A percentile compares a stretch with the other conserved stretches of the same genome.
Conservation (phyloP, 2,797 vertebrate genomes). For the Otolemur crassicaudatus region DNA sequence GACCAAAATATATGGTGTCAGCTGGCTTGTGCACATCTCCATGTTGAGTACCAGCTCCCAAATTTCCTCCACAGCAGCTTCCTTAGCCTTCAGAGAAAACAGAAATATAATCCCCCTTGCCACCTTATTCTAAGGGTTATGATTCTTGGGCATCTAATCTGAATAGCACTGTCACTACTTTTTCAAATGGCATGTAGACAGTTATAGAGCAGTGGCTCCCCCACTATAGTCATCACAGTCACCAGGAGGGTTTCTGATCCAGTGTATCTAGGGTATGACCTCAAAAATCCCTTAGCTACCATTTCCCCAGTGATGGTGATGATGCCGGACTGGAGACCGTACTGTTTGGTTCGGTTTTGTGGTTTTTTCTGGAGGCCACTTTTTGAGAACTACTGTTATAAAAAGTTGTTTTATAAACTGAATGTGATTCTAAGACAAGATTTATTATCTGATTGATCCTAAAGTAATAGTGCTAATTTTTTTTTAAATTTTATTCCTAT, state of each 20-base stretch:
- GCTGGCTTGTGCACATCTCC: not conserved
- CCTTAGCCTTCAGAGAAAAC: not conserved
- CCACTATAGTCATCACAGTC: not conserved
- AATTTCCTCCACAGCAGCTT: not conserved
- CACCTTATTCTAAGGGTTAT: not conserved
- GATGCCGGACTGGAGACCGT: not conserved
- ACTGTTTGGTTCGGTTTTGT: too few species aligned
- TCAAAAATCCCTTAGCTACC: not conserved
- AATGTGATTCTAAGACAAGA: slow-evolving; percentile 5
- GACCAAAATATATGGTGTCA: not conserved
- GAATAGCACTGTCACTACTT: not conserved
- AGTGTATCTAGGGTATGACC: not conserved
- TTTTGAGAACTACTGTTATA: not conserved
- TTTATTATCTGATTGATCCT: not conserved
- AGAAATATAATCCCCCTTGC: not conserved
- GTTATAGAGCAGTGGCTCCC: not conserved
- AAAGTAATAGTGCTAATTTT: not conserved
- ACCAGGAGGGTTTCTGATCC: not conserved
- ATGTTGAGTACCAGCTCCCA: not conserved
- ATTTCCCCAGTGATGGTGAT: not conserved
- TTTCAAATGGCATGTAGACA: not conserved
- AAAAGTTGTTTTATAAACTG: slow-evolving; percentile 29
- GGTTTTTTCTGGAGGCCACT: not conserved
- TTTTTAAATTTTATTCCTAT: slow-evolving; percentile 5
- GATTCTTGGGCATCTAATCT: not conserved